Percentiles rank a stretch among this genome's conserved stretches.
These are phyloP conservation scores for Catharus bicknelli DNA, from an alignment of 2,113 vertebrate species.

Conservation along the genomic window DNA sequence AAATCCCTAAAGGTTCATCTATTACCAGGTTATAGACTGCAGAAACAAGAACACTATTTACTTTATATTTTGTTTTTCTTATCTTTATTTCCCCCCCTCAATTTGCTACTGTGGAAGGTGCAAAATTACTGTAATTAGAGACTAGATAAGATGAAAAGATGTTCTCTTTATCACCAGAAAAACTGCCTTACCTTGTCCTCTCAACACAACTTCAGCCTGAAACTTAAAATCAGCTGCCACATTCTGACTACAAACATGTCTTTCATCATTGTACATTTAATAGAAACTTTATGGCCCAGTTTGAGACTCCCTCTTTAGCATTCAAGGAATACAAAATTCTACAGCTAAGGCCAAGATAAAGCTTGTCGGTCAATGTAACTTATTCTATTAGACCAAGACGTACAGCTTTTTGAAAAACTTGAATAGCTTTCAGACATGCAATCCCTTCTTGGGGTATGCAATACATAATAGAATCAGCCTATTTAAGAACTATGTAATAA, in stretches of 20 bases:
- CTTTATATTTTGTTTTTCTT: background rate
- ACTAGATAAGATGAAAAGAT: background rate
- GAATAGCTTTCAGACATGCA: background rate
- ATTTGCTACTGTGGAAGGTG: background rate
- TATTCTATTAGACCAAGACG: background rate
- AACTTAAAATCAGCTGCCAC: background rate
- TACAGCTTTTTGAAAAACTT: background rate
- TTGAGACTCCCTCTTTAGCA: background rate
- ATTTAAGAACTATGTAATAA: background rate
- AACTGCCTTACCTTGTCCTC: background rate
- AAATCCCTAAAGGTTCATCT: background rate
- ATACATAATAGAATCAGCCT: background rate
- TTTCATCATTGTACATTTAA: background rate
- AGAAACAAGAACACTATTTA: background rate
- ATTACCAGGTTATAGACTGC: background rate
- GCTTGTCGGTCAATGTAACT: background rate
- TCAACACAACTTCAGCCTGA: background rate
- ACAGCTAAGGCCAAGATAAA: background rate
- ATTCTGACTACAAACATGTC: background rate
- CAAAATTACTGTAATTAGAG: background rate
- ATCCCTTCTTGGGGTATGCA: background rate
- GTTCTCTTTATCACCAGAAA: background rate
- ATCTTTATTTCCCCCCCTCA: fast-evolving
- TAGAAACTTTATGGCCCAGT: background rate
- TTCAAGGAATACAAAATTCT: background rate